Evolutionary conservation across 2,888 invertebrate genomes (phyloP), one percentile per base, ranked within the genome.

Genomic region (Lamellibrachia satsuma): DNA sequence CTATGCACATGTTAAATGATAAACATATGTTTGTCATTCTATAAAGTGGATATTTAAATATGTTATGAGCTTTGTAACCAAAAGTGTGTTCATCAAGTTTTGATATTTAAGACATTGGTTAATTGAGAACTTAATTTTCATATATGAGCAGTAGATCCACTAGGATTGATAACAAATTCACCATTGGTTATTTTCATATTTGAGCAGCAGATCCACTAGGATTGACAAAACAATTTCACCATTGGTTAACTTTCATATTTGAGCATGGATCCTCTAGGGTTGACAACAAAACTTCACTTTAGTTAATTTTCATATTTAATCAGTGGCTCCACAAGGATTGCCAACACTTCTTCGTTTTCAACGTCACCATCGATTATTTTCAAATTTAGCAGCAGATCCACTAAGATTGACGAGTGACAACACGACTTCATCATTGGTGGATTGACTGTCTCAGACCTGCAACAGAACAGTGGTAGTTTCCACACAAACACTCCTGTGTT

Each of bases 41-140:
- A 39, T 39, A 39, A 39, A 39, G 39, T 22, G 75, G 22, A 22
- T n/a, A 75, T 75, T 75, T 75, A 75, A 75, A 75, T 75, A 22
- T 75, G 15, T 75, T 75, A 75, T 75, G 75, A 75, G 75, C 75
- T 75, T 75, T 75, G 75, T 15, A 75, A n/a, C 75, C 75, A 75
- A 75, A 39, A 39, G 39, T 39, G 0, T 39, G 39, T 75, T 22
- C 75, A 75, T 75, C 1, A 75, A 75, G 75, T 75, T 75, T 75
- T 60, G 22, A 60, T 22, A 60, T 60, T 60, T 75, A 39, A 39
- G 39, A 39, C 39, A 39, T 39, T 39, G 39, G 39, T 39, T 39
- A 39, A 39, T 39, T 39, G 39, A 39, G 39, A 39, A 39, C 39
- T 39, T 39, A 39, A 75, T 75, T 75, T 75, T 22, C 22, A 15